These are phyloP conservation scores for Diaprepes abbreviatus DNA, from an alignment of 2,888 invertebrate genomes.

Conservation along the genomic window DNA sequence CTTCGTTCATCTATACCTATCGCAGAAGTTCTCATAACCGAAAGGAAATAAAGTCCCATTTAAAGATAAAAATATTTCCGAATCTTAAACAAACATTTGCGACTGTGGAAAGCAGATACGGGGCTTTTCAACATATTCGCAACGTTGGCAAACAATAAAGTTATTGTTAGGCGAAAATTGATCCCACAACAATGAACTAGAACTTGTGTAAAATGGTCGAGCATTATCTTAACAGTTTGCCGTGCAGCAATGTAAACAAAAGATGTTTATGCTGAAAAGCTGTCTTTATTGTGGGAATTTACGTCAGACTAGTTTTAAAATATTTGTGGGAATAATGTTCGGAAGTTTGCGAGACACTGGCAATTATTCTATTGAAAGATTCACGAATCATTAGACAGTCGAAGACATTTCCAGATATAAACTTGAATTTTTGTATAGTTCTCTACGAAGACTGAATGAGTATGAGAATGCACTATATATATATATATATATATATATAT, in stretches of 20 bases:
- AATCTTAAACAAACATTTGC: constrained; percentile 17
- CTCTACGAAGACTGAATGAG: too few species aligned
- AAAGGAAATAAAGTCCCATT: not conserved
- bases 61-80: constrained; percentile 9
- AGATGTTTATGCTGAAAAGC: not conserved
- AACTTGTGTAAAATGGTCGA: not conserved
- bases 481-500: too few species aligned
- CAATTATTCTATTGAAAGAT: too few species aligned
- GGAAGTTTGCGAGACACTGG: not conserved
- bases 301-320: not conserved
- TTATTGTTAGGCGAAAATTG: constrained; percentile 8
- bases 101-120: constrained; percentile 1
- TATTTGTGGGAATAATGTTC: not conserved
- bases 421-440: too few species aligned
- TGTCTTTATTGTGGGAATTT: constrained; percentile 1
- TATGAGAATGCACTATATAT: too few species aligned
- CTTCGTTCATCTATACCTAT: too few species aligned
- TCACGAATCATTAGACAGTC: too few species aligned
- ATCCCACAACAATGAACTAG: not conserved
- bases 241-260: not conserved
- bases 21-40: not conserved
- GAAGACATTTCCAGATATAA: too few species aligned
- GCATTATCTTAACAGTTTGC: constrained; percentile 8
- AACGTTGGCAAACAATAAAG: constrained; percentile 8
- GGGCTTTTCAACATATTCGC: not conserved